phyloP scores from a whole-genome alignment of 2,797 vertebrate species.

The Coccyzus lansbergi region DNA sequence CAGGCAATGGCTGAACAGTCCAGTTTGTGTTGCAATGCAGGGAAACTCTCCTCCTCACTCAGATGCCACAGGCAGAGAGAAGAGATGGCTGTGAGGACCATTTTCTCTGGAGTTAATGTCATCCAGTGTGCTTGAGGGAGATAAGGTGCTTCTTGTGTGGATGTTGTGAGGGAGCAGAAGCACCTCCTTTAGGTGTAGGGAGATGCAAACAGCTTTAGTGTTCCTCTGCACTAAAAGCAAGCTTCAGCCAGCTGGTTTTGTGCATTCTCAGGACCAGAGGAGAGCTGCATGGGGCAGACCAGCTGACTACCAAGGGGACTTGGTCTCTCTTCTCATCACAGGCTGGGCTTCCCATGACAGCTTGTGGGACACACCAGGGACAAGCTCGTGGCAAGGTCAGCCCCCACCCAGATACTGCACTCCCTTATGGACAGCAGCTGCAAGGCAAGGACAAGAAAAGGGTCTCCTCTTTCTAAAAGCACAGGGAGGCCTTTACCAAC shows the following conservation, averaged over 20 bases:
- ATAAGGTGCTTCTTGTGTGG: accelerated
- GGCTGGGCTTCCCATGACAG: not conserved
- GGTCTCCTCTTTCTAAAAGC: not conserved
- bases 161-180: not conserved
- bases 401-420: not conserved
- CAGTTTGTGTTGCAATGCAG: too few relatives aligned
- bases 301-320: not conserved
- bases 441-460: not conserved
- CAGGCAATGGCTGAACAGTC: too few relatives aligned
- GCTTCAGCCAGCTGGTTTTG: not conserved
- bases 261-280: not conserved
- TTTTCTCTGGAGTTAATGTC: not conserved
- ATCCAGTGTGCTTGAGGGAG: not conserved
- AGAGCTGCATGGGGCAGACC: accelerated
- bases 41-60: accelerated
- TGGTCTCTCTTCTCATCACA: not conserved
- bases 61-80: accelerated
- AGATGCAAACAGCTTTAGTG: not conserved
- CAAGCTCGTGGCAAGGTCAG: accelerated
- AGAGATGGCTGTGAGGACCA: accelerated
- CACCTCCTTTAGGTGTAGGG: not conserved
- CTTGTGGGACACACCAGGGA: not conserved
- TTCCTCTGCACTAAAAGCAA: not conserved
- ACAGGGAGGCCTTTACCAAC: accelerated
- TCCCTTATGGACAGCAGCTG: not conserved